Evolutionary conservation across 2,113 vertebrate species (phyloP), one percentile per base, ranked within the genome.

Genomic region (Suricata suricatta): DNA sequence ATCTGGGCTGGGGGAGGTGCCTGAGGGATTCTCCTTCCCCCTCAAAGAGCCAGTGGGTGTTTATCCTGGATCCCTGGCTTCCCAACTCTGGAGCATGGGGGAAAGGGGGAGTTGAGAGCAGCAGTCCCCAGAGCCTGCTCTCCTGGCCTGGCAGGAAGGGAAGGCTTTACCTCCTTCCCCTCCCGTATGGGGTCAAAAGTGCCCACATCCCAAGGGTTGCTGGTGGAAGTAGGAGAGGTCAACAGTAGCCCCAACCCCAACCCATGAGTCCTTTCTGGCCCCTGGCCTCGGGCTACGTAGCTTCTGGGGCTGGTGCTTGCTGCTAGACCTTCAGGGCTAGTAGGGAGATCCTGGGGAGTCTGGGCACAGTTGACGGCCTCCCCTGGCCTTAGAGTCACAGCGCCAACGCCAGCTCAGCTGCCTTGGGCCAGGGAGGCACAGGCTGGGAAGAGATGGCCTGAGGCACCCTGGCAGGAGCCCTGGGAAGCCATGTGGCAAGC

Each of bases 1-100:
- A 97, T 89, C 85, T 83, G 90, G 16, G n/a, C 33, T 89, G 86
- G 16, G 79, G 57, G 33, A 54, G 54, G 44, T 4, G 12, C 13
- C 85, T 41, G 38, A 27, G 63, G 47, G 41, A 21, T 17, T 68
- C 35, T 5, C 7, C n/a, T 31, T 23, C 63, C 16, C 17, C 14
- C 7, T 87, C 19, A 19, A 25, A 64, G 52, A 57, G 31, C 41
- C 17, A 13, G 19, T 5, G 44, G 17, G 60, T 63, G 9, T 76
- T 88, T 81, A 57, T 79, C 44, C 44, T 33, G 33, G 68, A 23
- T 38, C 4, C 35, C 0, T 33, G 38, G 81, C 17, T 0, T n/a
- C 54, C 44, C 54, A 10, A 29, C 33, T 87, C 52, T 8, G 72
- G 38, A 66, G 2, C 23, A 2, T 69, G 35, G 31, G 21, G 52